Base-by-base conservation (phyloP, 2,113 vertebrate genomes). In the Corvus moneduloides region DNA sequence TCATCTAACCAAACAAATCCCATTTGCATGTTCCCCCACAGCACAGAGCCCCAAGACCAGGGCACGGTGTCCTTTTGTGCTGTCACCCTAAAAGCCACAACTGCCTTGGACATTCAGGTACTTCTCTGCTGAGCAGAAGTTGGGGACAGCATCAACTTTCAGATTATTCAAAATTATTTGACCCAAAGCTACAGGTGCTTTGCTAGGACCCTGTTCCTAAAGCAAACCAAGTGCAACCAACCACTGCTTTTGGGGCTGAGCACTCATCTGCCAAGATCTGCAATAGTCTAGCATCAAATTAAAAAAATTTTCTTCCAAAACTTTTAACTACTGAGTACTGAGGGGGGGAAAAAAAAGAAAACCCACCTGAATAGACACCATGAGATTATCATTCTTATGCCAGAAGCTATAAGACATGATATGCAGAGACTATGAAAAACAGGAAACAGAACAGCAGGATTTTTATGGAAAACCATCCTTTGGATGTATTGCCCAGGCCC, bases 111-210 rank as follows among this genome's bases (percentile, higher is more conserved):
- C 33, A 13, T 32, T 24, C 5, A 3, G 24, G 7, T 5, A 2
- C 13, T 39, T 20, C 48, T 26, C 48, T 13, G 19, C 26, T 21
- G 30, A 0, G 2, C 27, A 46, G 27, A 83, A 48, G 21, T 0
- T 51, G n/a, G 8, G 33, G 43, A 32, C 22, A 67, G 30, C 37
- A 81, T 13, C 54, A 80, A 30, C 23, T 84, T 83, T 66, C 51
- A 49, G 22, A 28, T 11, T n/a, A n/a, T 10, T 52, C 32, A 26
- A 39, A 22, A 76, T 55, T 21, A 76, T 27, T 11, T 35, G 13
- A 59, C 55, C 7, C 58, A 86, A 83, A 80, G 33, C 20, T 48
- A 10, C 0, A 35, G 10, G 10, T n/a, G 43, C 24, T 80, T 89
- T 89, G 37, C 49, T 48, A 76, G 13, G 16, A 19, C 13, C 11